Conservation (phyloP, 2,888 invertebrate genomes). For the Amphipoea lucens region DNA sequence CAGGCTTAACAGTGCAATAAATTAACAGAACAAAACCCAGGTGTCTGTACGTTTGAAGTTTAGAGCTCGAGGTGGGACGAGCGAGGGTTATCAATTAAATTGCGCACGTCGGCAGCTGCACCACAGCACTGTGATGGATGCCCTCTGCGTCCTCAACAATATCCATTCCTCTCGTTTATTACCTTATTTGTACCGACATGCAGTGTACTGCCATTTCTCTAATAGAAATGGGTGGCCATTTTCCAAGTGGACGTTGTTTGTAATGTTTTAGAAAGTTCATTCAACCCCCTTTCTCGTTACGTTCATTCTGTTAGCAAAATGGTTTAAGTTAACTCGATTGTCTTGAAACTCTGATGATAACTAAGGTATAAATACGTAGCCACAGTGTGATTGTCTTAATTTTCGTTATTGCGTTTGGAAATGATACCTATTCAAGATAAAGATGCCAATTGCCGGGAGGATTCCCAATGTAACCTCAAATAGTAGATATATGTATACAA, state of each 20-base stretch:
- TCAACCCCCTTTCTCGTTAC: conserved; percentile 53
- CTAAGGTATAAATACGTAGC: conserved; percentile 42
- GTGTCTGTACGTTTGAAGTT: conserved; percentile 62
- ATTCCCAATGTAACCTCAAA: conserved; percentile 22
- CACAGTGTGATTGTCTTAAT: conserved; percentile 53
- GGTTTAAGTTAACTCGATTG: conserved; percentile 63
- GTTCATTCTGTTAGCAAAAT: conserved; percentile 56
- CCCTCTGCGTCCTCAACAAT: conserved; percentile 67
- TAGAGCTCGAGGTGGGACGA: conserved; percentile 45
- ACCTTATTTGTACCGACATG: conserved; percentile 70
- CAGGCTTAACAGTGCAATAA: conserved; percentile 51
- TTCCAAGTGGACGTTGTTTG: conserved; percentile 58
- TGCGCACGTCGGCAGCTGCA: conserved; percentile 67
- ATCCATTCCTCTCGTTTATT: conserved; percentile 74
- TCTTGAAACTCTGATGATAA: conserved; percentile 62
- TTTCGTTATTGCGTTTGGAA: conserved; percentile 52
- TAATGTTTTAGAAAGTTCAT: conserved; percentile 57
- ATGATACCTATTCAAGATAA: conserved; percentile 28
- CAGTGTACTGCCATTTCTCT: conserved; percentile 57
- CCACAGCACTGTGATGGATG: conserved; percentile 68
- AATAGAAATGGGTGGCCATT: conserved; percentile 58
- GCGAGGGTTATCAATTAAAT: conserved; percentile 71
- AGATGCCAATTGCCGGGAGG: conserved; percentile 9
- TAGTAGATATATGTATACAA: not conserved
- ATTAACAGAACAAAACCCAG: conserved; percentile 61